Base-by-base conservation (phyloP, 2,888 invertebrate genomes). In the Chloroclystis v-ata region DNA sequence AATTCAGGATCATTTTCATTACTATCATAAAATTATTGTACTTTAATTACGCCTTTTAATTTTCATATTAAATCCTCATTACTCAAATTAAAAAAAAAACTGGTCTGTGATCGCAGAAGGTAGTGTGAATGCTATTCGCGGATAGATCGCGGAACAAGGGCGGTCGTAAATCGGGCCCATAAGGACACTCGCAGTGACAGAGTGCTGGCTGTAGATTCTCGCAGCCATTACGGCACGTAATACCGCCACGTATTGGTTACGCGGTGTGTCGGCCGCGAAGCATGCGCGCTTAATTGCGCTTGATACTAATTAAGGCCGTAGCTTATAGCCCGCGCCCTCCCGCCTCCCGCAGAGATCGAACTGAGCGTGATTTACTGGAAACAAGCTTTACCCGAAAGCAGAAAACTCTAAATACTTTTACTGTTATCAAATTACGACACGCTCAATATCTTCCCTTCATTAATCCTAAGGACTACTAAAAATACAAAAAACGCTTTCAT, bases 281-380 rank as follows among this genome's bases (percentile, higher is more conserved):
- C 67, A 62, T 63, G 62, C 60, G 48, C 62, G 59, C 57, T 64
- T 71, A 67, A 69, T 72, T 69, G 60, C 64, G 54, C 59, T 63
- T 60, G 67, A 64, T 63, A 65, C 52, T 59, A 59, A 63, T 61
- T 57, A 52, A 55, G 45, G 47, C 16, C 49, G 41, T 41, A 32
- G 32, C 32, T 44, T 33, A 33, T 16, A 39, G n/a, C 10, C 24
- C 43, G 11, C n/a, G 25, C 33, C n/a, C n/a, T n/a, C n/a, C n/a
- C 38, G 43, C 28, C 20, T 35, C 20, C 7, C 1, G 35, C 11
- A 13, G 8, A n/a, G 10, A 16, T 9, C 16, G 5, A 9, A 13
- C 4, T 1, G 8, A 4, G 33, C n/a, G 33, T n/a, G 35, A 35
- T 35, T 24, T 35, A 24, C 11, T 10, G 8, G 1, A 4, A 1